Evolutionary conservation across 2,113 vertebrate species (phyloP).

Genomic region (Arizona elegans): DNA sequence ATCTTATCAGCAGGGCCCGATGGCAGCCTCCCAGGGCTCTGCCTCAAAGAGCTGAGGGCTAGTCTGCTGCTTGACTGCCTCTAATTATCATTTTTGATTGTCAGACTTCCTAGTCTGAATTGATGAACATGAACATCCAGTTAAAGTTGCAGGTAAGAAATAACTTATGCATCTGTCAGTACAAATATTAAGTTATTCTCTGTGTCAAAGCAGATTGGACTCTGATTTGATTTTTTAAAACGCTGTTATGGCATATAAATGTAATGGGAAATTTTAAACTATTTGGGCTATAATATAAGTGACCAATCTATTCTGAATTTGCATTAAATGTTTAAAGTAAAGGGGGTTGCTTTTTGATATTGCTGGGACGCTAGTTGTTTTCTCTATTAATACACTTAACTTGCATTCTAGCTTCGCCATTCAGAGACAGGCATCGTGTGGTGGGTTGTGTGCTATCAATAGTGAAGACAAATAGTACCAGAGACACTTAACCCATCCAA

Average conservation of each 20-base stretch:
- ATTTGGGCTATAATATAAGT: constrained; percentile 69
- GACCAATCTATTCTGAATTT: constrained; percentile 65
- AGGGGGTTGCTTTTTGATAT: constrained; percentile 78
- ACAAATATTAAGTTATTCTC: constrained; percentile 41
- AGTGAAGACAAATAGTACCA: constrained; percentile 87
- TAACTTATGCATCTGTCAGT: constrained; percentile 44
- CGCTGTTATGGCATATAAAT: constrained; percentile 65
- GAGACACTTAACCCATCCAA: constrained; percentile 86
- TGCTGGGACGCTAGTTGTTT: constrained; percentile 84
- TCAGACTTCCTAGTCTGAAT: constrained; percentile 30
- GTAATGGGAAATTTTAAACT: constrained; percentile 66
- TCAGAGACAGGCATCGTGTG: constrained; percentile 85
- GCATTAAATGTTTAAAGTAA: constrained; percentile 71
- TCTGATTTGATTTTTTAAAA: constrained; percentile 54
- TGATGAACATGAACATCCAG: constrained; percentile 65
- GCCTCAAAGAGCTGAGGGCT: constrained; percentile 47
- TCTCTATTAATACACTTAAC: constrained; percentile 89
- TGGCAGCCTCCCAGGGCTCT: constrained; percentile 45
- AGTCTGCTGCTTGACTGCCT: constrained; percentile 62
- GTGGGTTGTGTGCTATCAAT: constrained; percentile 87
- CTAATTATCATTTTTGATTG: constrained; percentile 24
- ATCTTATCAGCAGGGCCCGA: not conserved
- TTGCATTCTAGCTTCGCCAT: constrained; percentile 87
- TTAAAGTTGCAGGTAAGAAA: constrained; percentile 49
- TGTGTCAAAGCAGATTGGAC: constrained; percentile 36